Evolutionary conservation across 1,140 invertebrate genomes (phyloP), one percentile per base, ranked within the genome.

Genomic region (Temnothorax longispinosus): DNA sequence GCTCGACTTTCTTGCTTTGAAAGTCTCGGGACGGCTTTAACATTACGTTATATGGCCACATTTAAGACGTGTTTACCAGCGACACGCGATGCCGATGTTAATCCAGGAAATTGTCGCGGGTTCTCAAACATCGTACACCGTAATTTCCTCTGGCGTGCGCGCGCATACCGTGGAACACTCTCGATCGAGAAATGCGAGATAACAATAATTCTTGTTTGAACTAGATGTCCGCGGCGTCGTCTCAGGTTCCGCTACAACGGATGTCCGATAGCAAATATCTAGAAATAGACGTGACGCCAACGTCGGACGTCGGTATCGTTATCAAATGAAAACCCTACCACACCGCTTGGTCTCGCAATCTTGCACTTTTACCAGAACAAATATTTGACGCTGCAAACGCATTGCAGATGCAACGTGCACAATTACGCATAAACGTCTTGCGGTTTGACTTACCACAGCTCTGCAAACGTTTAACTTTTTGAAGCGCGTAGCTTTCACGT

Each of bases 231-330:
- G 50, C 41, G 27, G 32, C 27, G 13, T 52, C 75, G 74, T 82
- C 88, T 89, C 85, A 62, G 52, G 54, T 90, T 82, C 35, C 65
- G 64, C 76, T 77, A 35, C 41, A 78, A 38, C 89, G 88, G 88
- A 90, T 90, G 89, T 89, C 88, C 60, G 74, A 89, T 82, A 88
- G 72, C 72, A 88, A 75, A 87, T 90, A 90, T 89, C 89, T 87
- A 60, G 80, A 84, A 84, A 84, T 62, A 84, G 10, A 41, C 27
- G 32, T 84, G 80, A 84, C 27, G 56, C 13, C 11, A 44, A 18
- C 69, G 44, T 69, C n/a, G 64, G 62, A 77, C 27, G 27, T 38
- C 15, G 21, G 21, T 56, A 62, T 41, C 52, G 18, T 64, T 47
- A 38, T 27, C n/a, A 27, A 82, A 47, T 38, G 62, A 84, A 80